Conservation (phyloP, 2,888 invertebrate species). For the Argyresthia goedartella region DNA sequence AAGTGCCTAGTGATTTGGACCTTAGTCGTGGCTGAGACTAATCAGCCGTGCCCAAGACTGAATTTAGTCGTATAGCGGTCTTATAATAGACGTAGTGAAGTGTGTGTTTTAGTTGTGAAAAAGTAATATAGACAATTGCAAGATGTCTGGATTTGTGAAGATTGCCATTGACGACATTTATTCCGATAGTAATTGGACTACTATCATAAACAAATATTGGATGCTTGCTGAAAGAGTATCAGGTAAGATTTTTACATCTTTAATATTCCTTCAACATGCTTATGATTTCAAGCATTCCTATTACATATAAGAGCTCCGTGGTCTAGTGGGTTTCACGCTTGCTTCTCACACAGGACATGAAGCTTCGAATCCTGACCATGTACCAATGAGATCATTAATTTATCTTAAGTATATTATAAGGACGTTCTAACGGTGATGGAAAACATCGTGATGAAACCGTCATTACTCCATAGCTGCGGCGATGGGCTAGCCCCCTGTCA, state of each 20-base stretch:
- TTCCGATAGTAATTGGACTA: conserved; percentile 74
- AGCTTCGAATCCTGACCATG: no score
- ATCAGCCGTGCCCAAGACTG: not conserved
- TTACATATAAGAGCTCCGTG: no score
- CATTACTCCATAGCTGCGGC: no score
- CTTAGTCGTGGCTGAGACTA: conserved; percentile 17
- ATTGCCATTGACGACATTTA: conserved; percentile 76
- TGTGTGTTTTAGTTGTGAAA: conserved; percentile 6
- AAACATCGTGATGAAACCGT: no score
- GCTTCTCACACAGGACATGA: no score
- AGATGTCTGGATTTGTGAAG: conserved; percentile 75
- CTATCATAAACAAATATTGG: conserved; percentile 78
- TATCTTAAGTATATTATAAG: no score
- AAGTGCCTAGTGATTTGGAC: conserved; percentile 4
- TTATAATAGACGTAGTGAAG: conserved; percentile 9
- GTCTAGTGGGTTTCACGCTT: no score
- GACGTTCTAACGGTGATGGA: no score
- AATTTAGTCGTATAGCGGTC: not conserved
- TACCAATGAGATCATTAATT: no score
- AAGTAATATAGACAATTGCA: conserved; percentile 21
- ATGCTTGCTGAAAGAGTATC: conserved; percentile 79
- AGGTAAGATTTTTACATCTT: conserved; percentile 56
- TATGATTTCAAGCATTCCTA: no score
- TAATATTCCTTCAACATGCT: not conserved
- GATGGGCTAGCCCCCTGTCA: no score